phyloP scores from a whole-genome alignment of 2,888 invertebrate genomes.

The Sminthurides aquaticus region DNA sequence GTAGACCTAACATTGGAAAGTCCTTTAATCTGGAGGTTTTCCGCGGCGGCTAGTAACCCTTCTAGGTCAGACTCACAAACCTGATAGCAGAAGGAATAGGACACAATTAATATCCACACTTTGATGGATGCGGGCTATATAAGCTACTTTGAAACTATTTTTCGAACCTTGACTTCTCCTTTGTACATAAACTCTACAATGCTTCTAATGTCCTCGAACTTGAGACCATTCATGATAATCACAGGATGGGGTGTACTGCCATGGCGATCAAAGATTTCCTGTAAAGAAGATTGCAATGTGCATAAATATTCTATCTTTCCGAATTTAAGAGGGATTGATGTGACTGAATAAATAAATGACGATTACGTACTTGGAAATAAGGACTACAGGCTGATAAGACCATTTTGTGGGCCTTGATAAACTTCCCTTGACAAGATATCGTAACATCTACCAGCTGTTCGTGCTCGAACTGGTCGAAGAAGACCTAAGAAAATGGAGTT shows the following conservation, averaged over 20 bases:
- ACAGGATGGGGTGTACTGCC: constrained; percentile 47
- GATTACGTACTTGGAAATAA: constrained; percentile 49
- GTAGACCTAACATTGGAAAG: constrained; percentile 46
- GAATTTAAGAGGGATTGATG: no score
- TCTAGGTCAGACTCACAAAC: constrained; percentile 49
- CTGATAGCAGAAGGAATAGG: no score
- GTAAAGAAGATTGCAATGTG: constrained; percentile 23
- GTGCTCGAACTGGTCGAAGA: constrained; percentile 48
- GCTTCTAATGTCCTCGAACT: constrained; percentile 48
- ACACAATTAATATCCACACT: no score
- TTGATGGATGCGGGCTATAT: no score
- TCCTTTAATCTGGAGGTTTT: constrained; percentile 51
- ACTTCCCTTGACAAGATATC: constrained; percentile 50
- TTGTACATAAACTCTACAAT: constrained; percentile 52
- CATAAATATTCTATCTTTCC: neutral
- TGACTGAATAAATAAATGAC: no score
- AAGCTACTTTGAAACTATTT: no score
- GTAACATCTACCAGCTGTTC: constrained; percentile 51
- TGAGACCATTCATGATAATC: constrained; percentile 50
- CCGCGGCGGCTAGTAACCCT: constrained; percentile 48
- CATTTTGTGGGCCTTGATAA: constrained; percentile 51
- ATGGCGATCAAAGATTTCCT: constrained; percentile 49
- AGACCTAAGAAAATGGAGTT: constrained; percentile 47
- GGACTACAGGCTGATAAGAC: constrained; percentile 52
- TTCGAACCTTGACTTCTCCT: constrained; percentile 50